phyloP scores from a whole-genome alignment of 2,797 vertebrate species.

The Paramormyrops hopkinsi region DNA sequence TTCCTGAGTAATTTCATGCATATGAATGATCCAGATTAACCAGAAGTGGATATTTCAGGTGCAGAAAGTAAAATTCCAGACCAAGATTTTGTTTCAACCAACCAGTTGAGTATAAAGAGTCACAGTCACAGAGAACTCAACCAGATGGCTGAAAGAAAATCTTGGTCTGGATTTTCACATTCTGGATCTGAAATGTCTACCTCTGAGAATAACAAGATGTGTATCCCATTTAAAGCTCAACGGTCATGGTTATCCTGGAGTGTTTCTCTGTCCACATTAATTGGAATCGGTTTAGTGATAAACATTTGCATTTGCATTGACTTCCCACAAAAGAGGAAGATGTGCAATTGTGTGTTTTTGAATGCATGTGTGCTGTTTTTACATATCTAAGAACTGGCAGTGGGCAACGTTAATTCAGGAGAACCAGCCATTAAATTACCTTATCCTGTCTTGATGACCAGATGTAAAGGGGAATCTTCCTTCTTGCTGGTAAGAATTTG shows the following conservation, averaged over 20 bases:
- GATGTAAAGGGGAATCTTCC: slow-evolving; percentile 82
- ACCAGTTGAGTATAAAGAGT: not conserved
- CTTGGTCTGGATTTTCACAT: not conserved
- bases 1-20: not conserved
- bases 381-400: slow-evolving; percentile 84
- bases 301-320: not conserved
- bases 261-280: not conserved
- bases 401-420: slow-evolving; percentile 92
- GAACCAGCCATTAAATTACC: slow-evolving; percentile 99
- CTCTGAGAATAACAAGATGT: not conserved
- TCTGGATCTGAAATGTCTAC: not conserved
- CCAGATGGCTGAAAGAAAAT: not conserved
- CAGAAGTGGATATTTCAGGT: not conserved
- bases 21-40: not conserved
- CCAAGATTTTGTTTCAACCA: not conserved
- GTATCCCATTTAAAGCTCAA: not conserved
- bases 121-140: not conserved
- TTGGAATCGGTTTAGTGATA: not conserved
- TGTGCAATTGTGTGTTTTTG: not conserved
- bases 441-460: slow-evolving; percentile 88
- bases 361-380: slow-evolving; percentile 55
- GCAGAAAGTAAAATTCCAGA: not conserved
- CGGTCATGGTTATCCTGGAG: not conserved
- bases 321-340: not conserved
- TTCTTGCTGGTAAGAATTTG: slow-evolving; percentile 97